A percentile compares a stretch with the other conserved stretches of the same genome.
Conservation (phyloP, 2,888 invertebrate species). For the Ischnura elegans region DNA sequence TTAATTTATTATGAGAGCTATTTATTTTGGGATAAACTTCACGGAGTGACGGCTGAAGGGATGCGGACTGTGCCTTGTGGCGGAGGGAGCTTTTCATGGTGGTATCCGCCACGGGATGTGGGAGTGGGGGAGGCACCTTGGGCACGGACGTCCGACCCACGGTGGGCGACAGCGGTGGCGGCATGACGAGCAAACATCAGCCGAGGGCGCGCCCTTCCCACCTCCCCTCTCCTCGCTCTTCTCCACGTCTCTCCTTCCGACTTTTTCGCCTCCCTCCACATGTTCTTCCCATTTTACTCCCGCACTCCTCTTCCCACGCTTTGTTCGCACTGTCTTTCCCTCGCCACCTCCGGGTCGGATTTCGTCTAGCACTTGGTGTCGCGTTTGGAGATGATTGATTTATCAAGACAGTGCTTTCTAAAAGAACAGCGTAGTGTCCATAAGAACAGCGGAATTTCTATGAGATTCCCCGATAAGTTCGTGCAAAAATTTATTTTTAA, state of each 20-base stretch:
- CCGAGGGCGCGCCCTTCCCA: not conserved
- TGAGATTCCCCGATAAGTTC: no score
- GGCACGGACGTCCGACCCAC: not conserved
- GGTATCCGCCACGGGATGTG: not conserved
- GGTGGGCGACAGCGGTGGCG: not conserved
- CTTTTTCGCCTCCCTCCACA: not conserved
- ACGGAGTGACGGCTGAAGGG: not conserved
- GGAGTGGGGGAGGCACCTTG: not conserved
- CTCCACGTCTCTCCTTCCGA: not conserved
- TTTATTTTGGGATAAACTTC: no score
- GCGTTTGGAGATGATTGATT: no score
- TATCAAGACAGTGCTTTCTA: no score
- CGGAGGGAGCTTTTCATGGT: not conserved
- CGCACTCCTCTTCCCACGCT: not conserved
- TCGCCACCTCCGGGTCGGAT: no score
- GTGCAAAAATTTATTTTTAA: no score
- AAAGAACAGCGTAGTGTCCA: no score
- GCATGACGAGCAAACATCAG: constrained; percentile 37
- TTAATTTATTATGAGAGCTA: no score
- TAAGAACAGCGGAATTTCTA: no score
- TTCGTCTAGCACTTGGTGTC: no score
- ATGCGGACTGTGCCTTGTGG: not conserved
- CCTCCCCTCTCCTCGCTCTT: not conserved
- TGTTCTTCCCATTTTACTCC: not conserved
- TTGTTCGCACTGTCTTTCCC: no score